Evolutionary conservation across 2,888 invertebrate species (phyloP).

Genomic region (Leptinotarsa rubiginosa): DNA sequence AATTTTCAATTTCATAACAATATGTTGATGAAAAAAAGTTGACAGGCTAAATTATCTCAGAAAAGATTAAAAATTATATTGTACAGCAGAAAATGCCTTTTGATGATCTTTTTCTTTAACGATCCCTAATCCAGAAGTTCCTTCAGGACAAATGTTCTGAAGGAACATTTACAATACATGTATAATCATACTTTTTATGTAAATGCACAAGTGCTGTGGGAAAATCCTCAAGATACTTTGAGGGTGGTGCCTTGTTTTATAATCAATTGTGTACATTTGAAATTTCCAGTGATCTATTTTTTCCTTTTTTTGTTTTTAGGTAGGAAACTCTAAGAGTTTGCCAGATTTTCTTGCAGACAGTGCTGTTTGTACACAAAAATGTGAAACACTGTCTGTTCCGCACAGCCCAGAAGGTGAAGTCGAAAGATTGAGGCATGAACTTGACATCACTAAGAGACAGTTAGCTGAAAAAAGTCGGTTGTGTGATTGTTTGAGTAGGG

Average conservation of each 20-base stretch:
- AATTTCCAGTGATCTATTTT: background rate
- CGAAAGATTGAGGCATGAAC: constrained; percentile 70
- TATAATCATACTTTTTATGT: too few species aligned
- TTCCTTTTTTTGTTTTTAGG: constrained; percentile 50
- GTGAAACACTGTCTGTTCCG: constrained; percentile 48
- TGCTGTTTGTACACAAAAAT: constrained; percentile 67
- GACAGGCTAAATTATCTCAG: too few species aligned
- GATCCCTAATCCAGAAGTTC: too few species aligned
- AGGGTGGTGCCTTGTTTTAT: background rate
- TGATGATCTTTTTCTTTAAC: too few species aligned
- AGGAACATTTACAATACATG: too few species aligned
- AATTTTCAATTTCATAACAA: too few species aligned
- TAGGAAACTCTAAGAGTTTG: constrained; percentile 70
- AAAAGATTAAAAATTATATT: too few species aligned
- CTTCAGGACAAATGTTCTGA: too few species aligned
- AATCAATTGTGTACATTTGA: background rate
- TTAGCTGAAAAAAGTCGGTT: constrained; percentile 69
- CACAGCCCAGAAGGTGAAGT: constrained; percentile 61
- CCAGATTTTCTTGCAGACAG: constrained; percentile 81
- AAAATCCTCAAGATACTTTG: too few species aligned
- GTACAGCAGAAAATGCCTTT: too few species aligned
- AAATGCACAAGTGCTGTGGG: too few species aligned
- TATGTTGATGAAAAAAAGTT: too few species aligned
- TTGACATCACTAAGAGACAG: constrained; percentile 70
- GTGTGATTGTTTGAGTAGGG: constrained; percentile 69